Evolutionary conservation across 2,113 vertebrate genomes (phyloP).

Genomic region (Podocnemis expansa): DNA sequence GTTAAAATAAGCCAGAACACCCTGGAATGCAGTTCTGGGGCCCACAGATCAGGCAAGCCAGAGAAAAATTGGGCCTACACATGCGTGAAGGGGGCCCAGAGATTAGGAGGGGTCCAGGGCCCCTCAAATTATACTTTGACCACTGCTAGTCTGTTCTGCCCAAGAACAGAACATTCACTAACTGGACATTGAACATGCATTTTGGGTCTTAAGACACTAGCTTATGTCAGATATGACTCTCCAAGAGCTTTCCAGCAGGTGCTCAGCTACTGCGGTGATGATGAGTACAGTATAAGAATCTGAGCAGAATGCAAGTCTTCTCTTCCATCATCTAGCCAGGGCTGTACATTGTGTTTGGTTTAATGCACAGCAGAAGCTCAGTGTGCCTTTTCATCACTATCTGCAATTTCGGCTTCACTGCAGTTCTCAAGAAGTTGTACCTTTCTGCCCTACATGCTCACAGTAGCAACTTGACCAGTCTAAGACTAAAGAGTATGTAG

Average conservation of each 20-base stretch:
- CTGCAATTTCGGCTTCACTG: neutral
- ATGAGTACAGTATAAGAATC: rapidly evolving
- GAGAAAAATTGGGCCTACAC: no score
- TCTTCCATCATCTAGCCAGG: neutral
- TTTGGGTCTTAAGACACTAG: neutral
- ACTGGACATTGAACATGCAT: neutral
- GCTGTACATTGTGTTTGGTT: neutral
- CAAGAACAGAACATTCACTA: neutral
- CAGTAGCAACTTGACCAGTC: neutral
- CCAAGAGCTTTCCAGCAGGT: rapidly evolving
- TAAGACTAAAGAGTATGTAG: neutral
- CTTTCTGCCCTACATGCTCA: neutral
- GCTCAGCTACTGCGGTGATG: rapidly evolving
- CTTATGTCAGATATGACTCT: rapidly evolving
- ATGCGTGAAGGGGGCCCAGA: no score
- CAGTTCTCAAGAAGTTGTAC: neutral
- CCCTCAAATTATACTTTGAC: no score
- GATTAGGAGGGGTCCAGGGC: no score
- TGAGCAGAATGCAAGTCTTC: neutral
- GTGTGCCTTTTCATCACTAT: rapidly evolving
- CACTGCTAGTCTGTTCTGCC: neutral
- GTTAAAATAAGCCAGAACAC: no score
- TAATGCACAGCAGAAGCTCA: rapidly evolving
- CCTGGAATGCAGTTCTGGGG: no score
- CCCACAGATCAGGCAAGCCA: no score